These are phyloP conservation scores for Struthidea cinerea DNA, from an alignment of 2,113 vertebrate genomes.

Conservation along the genomic window DNA sequence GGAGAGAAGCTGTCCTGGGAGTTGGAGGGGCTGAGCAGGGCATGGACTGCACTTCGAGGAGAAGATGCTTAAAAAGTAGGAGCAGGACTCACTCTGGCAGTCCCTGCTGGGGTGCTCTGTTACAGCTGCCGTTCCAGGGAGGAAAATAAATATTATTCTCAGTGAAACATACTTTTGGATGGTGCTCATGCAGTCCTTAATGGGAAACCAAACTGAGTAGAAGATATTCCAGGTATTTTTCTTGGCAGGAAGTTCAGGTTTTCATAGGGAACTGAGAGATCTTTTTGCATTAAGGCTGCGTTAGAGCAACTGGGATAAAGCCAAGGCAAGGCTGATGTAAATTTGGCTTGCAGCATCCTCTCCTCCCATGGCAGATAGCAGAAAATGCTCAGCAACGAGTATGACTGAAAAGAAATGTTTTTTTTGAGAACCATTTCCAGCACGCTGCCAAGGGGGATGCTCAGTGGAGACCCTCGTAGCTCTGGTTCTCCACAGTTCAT, in stretches of 20 bases:
- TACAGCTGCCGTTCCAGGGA: not conserved
- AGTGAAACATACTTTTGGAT: not conserved
- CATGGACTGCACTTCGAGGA: not conserved
- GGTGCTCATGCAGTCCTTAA: not conserved
- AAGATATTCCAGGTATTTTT: not conserved
- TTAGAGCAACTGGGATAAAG: not conserved
- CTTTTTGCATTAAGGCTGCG: not conserved
- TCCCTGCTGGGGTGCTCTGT: not conserved
- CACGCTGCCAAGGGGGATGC: rapidly evolving
- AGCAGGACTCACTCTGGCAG: not conserved
- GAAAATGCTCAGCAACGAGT: not conserved
- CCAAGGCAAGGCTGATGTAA: not conserved
- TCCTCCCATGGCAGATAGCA: not conserved
- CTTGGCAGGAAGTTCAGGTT: not conserved
- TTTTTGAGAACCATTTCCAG: not conserved
- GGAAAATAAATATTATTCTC: not conserved
- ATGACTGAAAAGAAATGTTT: not conserved
- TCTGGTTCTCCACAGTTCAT: not conserved
- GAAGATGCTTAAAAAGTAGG: not conserved
- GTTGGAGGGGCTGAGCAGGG: not conserved
- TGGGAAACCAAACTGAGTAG: not conserved
- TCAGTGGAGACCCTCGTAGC: rapidly evolving
- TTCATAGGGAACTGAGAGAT: not conserved
- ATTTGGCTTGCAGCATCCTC: not conserved
- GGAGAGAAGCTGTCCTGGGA: not conserved